These are phyloP conservation scores for Yoshiicerus persimilis DNA, from an alignment of 1,140 invertebrate species.

Conservation along the genomic window DNA sequence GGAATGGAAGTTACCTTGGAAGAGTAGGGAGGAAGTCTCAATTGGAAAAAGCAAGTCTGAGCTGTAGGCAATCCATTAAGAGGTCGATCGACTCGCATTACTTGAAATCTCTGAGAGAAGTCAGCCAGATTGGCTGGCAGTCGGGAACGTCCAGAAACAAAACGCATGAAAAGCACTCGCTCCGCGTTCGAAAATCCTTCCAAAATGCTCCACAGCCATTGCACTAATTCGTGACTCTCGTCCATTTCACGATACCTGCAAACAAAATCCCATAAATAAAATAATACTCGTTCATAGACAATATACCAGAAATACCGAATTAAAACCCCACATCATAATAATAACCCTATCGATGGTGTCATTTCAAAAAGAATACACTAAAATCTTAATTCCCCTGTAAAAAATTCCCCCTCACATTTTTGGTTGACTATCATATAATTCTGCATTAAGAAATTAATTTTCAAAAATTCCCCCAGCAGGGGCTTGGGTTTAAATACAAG, in stretches of 20 bases:
- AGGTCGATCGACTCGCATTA: constrained; percentile 63
- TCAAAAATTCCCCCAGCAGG: too few relatives aligned
- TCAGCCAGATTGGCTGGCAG: constrained; percentile 68
- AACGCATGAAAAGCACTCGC: constrained; percentile 68
- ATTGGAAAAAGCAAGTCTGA: constrained; percentile 71
- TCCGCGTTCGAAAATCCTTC: constrained; percentile 67
- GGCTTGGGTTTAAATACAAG: too few relatives aligned
- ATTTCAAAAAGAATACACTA: too few relatives aligned
- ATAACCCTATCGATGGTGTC: neutral
- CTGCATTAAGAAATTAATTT: too few relatives aligned
- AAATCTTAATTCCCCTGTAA: too few relatives aligned
- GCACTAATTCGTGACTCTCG: constrained; percentile 62
- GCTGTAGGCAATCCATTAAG: constrained; percentile 63
- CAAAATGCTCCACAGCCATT: constrained; percentile 68
- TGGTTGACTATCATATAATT: too few relatives aligned
- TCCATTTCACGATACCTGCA: constrained; percentile 66
- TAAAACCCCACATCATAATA: neutral
- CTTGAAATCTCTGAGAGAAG: constrained; percentile 68
- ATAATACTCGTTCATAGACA: too few relatives aligned
- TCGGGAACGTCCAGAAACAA: constrained; percentile 68
- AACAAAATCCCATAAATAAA: too few relatives aligned
- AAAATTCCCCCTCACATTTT: too few relatives aligned
- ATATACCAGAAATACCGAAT: too few relatives aligned
- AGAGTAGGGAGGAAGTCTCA: constrained; percentile 67
- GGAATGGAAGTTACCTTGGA: constrained; percentile 51